Base-by-base conservation (phyloP, 2,888 invertebrate species). In the Chaetogeoica ovagalla region DNA sequence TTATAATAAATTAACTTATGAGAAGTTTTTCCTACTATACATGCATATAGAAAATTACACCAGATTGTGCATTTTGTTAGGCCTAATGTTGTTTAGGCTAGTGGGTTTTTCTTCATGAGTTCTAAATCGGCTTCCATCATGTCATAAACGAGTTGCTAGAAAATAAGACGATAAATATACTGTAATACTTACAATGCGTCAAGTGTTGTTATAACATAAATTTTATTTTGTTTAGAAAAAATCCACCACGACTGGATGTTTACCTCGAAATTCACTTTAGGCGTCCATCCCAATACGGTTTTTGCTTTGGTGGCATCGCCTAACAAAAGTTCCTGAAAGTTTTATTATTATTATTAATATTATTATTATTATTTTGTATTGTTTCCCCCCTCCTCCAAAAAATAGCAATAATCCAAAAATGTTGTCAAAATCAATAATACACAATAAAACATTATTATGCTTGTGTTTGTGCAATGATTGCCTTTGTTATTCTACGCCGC, bases 221-320 rank as follows among this genome's bases (percentile, higher is more conserved):
- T 48, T 48, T 48, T 48, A 48, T 48, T 57, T 57, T 21, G 57
- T 70, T 70, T 15, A 70, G 6, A 0, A 37, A 55, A n/a, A 30
- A 8, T 4, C 2, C 30, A 17, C 6, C 30, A 17, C 6, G 55
- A 4, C 19, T 2, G 19, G 48, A 48, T 13, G 7, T 75, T 84
- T 86, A 89, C 89, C 86, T 89, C 85, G 85, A 92, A 97, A 68
- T 91, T 89, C 48, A 95, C 93, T 83, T 92, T 93, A 0, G 96
- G 94, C 65, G 88, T 86, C 99, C 99, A 99, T 62, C 94, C 93
- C 65, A 99, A 90, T 84, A 92, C 91, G 77, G 90, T 88, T 84
- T 91, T 92, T 0, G 98, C 98, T 88, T 98, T 98, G 0, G 92
- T 90, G 1, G 98, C 91, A 87, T 98, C 97, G n/a, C 99, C 98